Evolutionary conservation across 37 sponge, comb jelly and placozoan genomes (phyloP).

Genomic region (Tethya wilhelma): DNA sequence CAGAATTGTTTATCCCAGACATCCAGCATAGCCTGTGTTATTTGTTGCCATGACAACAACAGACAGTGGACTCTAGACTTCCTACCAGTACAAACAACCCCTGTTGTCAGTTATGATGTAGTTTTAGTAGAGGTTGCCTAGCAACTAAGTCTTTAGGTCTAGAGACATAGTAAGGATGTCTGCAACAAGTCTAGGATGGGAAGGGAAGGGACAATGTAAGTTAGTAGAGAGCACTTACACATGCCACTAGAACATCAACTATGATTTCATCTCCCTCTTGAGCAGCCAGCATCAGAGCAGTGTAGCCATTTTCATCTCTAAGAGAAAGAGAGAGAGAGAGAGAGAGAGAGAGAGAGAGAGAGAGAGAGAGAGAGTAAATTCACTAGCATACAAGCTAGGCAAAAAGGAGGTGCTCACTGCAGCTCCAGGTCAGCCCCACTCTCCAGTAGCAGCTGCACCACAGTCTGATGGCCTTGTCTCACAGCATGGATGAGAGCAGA

Average conservation of each 20-base stretch:
- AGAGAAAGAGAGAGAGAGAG: background rate
- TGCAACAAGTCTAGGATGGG: no score
- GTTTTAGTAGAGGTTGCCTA: no score
- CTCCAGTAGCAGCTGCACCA: slow-evolving; percentile 75
- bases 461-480: slow-evolving; percentile 82
- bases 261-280: slow-evolving; percentile 83
- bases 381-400: background rate
- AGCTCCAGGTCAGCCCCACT: slow-evolving; percentile 72
- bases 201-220: no score
- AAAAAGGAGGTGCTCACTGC: slow-evolving; percentile 28
- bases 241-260: slow-evolving; percentile 67
- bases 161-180: no score
- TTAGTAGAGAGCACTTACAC: no score
- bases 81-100: no score
- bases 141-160: no score
- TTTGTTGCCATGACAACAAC: no score
- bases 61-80: no score
- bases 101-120: no score
- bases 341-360: background rate
- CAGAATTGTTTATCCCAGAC: no score
- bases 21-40: no score
- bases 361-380: background rate
- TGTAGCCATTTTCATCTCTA: slow-evolving; percentile 69
- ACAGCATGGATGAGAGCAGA: slow-evolving; percentile 77
- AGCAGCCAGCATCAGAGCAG: slow-evolving; percentile 80